phyloP scores from a whole-genome alignment of 2,113 vertebrate genomes.

The Tylochromis polylepis region DNA sequence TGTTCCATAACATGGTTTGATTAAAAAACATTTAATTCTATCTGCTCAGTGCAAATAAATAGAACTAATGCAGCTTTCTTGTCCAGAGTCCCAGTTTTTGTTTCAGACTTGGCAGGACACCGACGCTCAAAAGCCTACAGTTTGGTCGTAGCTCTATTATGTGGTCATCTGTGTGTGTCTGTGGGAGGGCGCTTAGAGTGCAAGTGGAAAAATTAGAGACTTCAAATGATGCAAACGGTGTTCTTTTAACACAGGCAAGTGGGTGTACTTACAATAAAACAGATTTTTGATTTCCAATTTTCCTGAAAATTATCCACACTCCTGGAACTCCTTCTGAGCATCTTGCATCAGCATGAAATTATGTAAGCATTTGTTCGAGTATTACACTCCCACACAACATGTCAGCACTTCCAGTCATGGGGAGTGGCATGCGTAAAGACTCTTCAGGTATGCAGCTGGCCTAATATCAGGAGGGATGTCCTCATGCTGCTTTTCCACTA shows the following conservation, averaged over 20 bases:
- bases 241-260: neutral
- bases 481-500: neutral
- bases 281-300: neutral
- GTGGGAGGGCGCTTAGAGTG: neutral
- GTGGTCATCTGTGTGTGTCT: neutral
- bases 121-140: neutral
- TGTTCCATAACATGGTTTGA: neutral
- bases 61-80: neutral
- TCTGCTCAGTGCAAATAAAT: neutral
- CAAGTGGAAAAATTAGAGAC: neutral
- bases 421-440: constrained; percentile 41
- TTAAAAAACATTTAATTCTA: neutral
- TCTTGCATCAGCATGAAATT: constrained; percentile 38
- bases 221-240: neutral
- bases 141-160: neutral
- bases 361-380: constrained; percentile 14
- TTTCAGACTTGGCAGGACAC: neutral
- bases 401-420: constrained; percentile 43
- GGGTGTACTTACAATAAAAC: neutral
- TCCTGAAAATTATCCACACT: neutral
- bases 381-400: constrained; percentile 28
- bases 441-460: constrained; percentile 55
- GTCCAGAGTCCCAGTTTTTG: neutral
- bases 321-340: neutral
- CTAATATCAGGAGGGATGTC: neutral